Evolutionary conservation across 2,113 vertebrate species (phyloP), one percentile per base, ranked within the genome.

Genomic region (Gavia stellata): DNA sequence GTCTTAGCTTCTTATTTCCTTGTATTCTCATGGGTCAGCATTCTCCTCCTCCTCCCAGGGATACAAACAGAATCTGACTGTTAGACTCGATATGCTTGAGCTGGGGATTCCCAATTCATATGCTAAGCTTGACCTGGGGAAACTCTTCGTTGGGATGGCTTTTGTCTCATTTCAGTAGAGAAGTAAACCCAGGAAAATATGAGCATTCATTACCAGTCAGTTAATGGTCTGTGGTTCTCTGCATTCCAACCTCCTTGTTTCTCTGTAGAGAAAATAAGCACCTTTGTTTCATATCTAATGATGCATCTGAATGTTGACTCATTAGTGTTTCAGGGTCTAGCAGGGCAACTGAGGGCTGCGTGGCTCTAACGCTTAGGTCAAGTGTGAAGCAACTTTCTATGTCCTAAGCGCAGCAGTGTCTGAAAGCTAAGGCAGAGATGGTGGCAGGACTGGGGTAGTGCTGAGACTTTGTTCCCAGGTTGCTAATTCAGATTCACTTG

Each of bases 201-300:
- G 34, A 72, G 45, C 17, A 3, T 71, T 91, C 17, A 16, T 91
- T 65, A 33, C 40, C 21, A 45, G 59, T 28, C 68, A 87, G 1
- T 62, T 75, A 61, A 33, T 80, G 61, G 12, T 61, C 44, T 78
- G 45, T 81, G 36, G 7, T 62, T 90, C 91, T 86, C 47, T 84
- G 47, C 2, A 0, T 58, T 88, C 77, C 56, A 65, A 9, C 1
- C 2, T 23, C 0, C 2, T 23, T 0, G 0, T 52, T 91, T 34
- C 29, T 62, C 31, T 70, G 3, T 16, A 33, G 86, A 79, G 85
- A 50, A 92, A 75, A 88, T 55, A 38, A 84, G n/a, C 66, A 55
- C 44, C 44, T 87, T 94, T 94, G 79, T 77, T 96, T 81, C 56
- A 7, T 63, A 49, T 72, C 86, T 94, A 42, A 45, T 53, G 86